Evolutionary conservation across 2,888 invertebrate species (phyloP).

Genomic region (Hanleya hanleyi): DNA sequence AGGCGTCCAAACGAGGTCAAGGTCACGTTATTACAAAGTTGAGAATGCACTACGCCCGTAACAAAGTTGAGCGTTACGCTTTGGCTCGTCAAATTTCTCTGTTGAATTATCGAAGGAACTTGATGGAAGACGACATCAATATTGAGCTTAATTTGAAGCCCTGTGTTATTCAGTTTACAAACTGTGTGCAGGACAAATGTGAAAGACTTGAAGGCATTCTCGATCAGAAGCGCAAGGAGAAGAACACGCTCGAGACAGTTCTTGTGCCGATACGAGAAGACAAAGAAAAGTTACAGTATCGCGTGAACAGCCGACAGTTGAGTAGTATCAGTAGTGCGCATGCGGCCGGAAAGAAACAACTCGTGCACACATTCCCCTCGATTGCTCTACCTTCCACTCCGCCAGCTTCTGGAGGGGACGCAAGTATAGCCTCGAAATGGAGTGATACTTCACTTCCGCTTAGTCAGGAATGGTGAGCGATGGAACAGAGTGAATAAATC

Average conservation of each 20-base stretch:
- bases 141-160: conserved; percentile 57
- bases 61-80: conserved; percentile 55
- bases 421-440: too few species aligned
- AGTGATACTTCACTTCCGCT: too few species aligned
- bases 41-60: conserved; percentile 50
- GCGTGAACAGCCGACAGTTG: too few species aligned
- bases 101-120: conserved; percentile 46
- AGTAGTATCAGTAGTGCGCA: too few species aligned
- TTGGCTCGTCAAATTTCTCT: conserved; percentile 52
- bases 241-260: conserved; percentile 55
- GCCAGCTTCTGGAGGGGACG: too few species aligned
- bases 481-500: too few species aligned
- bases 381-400: too few species aligned
- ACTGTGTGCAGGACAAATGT: conserved; percentile 60
- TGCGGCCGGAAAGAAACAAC: too few species aligned
- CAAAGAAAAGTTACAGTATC: conserved; percentile 32
- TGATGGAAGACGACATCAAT: conserved; percentile 50
- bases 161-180: conserved; percentile 54
- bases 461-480: too few species aligned
- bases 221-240: conserved; percentile 50
- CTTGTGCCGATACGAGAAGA: conserved; percentile 54
- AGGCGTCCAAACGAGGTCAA: conserved; percentile 39
- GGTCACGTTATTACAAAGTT: conserved; percentile 40
- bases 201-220: conserved; percentile 55
- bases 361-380: too few species aligned